Base-by-base conservation (phyloP, 2,797 vertebrate genomes). In the Odontamblyopus rebecca region DNA sequence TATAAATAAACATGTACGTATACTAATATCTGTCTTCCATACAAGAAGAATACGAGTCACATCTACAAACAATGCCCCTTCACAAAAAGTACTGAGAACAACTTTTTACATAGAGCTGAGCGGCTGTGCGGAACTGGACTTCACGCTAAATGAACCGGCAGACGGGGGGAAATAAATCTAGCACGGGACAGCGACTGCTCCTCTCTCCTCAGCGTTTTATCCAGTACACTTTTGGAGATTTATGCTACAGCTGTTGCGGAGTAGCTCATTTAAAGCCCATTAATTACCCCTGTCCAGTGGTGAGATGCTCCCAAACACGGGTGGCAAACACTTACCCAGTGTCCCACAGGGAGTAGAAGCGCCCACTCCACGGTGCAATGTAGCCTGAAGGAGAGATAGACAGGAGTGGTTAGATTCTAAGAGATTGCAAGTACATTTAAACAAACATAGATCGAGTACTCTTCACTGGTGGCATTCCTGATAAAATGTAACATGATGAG, bases 281-380 rank as follows among this genome's bases (percentile, higher is more conserved):
- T 64, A 9, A 48, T 70, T 26, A 69, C 23, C 61, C 69, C 57
- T 67, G 72, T 26, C 0, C 61, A 26, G 13, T 7, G 8, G 12
- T 59, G 15, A 62, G 48, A 51, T 23, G 50, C 56, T 44, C 68
- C 26, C 70, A 35, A 32, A 68, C n/a, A 61, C n/a, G 2, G 48
- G n/a, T 23, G 48, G 9, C 12, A 57, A 70, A 6, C 64, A 67
- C 96, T 95, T 93, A 99, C 97, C 97, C 97, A 1, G 97, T 99
- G 80, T 98, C 97, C 97, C 97, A 99, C 48, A 99, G 81, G 1
- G 97, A 99, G 85, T 98, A 99, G 93, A 98, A 98, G 68, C 97
- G 96, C 53, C 97, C 97, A 89, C 97, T 99, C 97, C 97, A 99
- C 8, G 97, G 97, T 82, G 97, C 97, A 68, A 98, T 99, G 91